These are phyloP conservation scores for Drosophila kepulauana DNA, from an alignment of 1,140 invertebrate genomes.

Conservation along the genomic window DNA sequence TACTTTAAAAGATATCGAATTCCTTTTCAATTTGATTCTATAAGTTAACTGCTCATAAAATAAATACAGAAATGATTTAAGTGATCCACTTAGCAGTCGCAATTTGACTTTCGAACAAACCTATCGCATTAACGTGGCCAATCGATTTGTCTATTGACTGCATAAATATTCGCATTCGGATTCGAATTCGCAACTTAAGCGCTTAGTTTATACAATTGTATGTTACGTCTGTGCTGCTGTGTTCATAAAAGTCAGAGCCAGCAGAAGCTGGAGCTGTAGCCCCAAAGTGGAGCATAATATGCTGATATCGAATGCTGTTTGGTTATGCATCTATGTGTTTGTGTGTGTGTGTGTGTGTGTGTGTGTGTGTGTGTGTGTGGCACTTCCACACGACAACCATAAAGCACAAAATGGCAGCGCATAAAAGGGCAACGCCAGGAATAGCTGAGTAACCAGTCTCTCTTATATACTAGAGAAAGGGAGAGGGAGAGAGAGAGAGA, in stretches of 20 bases:
- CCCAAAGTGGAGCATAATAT: slow-evolving; percentile 12
- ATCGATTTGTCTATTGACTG: slow-evolving; percentile 12
- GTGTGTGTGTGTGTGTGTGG: not conserved
- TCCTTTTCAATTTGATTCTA: too few species aligned
- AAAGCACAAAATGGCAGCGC: slow-evolving; percentile 64
- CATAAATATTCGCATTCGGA: slow-evolving; percentile 8
- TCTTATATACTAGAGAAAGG: not conserved
- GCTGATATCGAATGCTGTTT: slow-evolving; percentile 39
- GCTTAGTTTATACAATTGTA: not conserved
- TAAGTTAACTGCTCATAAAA: too few species aligned
- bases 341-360: not conserved
- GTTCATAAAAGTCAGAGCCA: slow-evolving; percentile 8
- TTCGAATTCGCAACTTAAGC: slow-evolving; percentile 15
- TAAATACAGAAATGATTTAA: not conserved
- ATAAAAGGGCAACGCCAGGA: slow-evolving; percentile 67
- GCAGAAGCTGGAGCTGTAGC: not conserved
- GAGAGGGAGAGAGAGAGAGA: too few species aligned
- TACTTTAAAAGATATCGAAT: too few species aligned
- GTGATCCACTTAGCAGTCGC: not conserved
- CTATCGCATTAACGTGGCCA: slow-evolving; percentile 1
- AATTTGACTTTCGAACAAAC: not conserved
- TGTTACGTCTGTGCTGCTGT: not conserved
- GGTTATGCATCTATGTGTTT: slow-evolving; percentile 35
- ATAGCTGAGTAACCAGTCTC: slow-evolving; percentile 16
- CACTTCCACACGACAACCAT: slow-evolving; percentile 49